These are phyloP conservation scores for Macrotus californicus DNA, from an alignment of 2,113 vertebrate genomes.

Conservation along the genomic window DNA sequence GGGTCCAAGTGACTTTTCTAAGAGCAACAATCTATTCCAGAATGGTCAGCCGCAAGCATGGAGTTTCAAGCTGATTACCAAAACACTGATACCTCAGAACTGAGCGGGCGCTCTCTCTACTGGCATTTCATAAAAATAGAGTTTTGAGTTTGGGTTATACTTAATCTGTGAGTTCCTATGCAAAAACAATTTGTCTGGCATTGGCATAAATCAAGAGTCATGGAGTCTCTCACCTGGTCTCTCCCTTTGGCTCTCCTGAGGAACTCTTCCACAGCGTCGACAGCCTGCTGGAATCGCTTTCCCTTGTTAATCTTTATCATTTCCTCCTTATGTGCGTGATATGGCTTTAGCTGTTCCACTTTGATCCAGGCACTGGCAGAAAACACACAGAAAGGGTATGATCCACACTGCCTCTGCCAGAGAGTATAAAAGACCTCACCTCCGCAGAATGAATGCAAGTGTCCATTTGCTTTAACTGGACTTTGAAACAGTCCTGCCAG, in stretches of 20 bases:
- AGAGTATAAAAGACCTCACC: neutral
- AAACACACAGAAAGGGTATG: conserved; percentile 31
- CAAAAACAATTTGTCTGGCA: neutral
- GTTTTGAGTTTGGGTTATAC: neutral
- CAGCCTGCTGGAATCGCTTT: conserved; percentile 97
- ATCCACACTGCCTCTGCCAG: neutral
- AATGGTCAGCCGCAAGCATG: neutral
- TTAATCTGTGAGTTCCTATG: neutral
- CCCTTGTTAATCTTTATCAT: conserved; percentile 99
- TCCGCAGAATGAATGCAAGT: neutral
- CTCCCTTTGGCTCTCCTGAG: conserved; percentile 95
- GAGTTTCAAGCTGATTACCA: neutral
- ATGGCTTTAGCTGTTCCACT: conserved; percentile 98
- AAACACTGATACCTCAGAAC: neutral
- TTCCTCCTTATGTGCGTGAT: conserved; percentile 97
- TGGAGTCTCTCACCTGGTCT: conserved; percentile 86
- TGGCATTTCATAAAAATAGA: neutral
- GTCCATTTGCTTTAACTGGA: neutral
- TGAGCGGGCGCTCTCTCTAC: neutral
- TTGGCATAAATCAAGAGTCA: neutral
- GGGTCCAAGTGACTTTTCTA: neutral
- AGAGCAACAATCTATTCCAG: neutral
- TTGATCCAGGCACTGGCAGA: conserved; percentile 96
- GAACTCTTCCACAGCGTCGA: conserved; percentile 97
- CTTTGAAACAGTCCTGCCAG: neutral